Conservation (phyloP, 2,888 invertebrate species). For the Tinea trinotella region DNA sequence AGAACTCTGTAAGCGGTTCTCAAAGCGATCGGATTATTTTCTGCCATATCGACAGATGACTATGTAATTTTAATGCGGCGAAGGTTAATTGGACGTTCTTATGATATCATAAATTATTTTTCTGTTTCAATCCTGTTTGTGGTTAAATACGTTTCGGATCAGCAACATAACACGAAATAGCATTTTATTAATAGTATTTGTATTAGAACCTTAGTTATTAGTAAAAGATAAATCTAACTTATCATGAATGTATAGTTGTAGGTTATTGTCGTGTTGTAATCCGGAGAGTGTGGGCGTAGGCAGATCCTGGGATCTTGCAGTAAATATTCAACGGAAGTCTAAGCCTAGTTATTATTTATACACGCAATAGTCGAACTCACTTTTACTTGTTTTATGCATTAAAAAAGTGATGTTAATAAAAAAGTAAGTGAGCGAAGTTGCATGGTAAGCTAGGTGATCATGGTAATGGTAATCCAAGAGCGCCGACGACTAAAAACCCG, state of each 20-base stretch:
- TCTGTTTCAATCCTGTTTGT: conserved; percentile 15
- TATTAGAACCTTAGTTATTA: not conserved
- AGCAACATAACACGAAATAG: not conserved
- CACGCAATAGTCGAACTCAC: too few species aligned
- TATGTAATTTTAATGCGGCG: conserved; percentile 55
- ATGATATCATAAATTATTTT: conserved; percentile 17
- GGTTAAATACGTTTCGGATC: conserved; percentile 4
- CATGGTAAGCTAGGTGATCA: too few species aligned
- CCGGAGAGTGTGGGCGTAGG: not conserved
- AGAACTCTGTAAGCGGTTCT: not conserved
- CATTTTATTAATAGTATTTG: not conserved
- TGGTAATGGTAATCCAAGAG: too few species aligned
- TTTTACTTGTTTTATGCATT: too few species aligned
- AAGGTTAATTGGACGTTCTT: conserved; percentile 63
- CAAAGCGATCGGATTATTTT: conserved; percentile 5
- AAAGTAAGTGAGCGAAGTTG: too few species aligned
- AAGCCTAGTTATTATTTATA: too few species aligned
- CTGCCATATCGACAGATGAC: conserved; percentile 36
- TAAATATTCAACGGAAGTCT: too few species aligned
- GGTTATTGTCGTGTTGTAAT: not conserved
- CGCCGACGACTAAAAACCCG: too few species aligned
- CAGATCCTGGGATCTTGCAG: not conserved
- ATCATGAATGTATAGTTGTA: too few species aligned
- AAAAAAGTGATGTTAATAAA: too few species aligned
- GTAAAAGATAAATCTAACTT: not conserved